These are phyloP conservation scores for Hippasteria phrygiana DNA, from an alignment of 53 echinoderm and acorn worm species.

Conservation along the genomic window DNA sequence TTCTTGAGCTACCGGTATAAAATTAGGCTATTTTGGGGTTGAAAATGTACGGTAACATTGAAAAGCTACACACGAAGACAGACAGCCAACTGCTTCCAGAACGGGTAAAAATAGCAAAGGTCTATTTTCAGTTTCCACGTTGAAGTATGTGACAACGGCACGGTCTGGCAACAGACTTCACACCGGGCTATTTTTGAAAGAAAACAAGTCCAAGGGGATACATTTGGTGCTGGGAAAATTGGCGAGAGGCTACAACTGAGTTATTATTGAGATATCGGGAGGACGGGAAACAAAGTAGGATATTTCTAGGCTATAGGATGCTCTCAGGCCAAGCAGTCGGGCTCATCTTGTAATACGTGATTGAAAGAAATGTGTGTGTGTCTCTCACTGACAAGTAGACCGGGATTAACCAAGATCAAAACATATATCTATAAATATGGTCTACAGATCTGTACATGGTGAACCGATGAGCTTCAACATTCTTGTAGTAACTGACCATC, in stretches of 20 bases:
- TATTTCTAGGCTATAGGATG: conserved; percentile 34
- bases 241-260: not conserved
- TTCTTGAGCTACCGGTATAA: not conserved
- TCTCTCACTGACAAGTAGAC: too few relatives aligned
- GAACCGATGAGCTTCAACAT: too few relatives aligned
- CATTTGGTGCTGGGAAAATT: not conserved
- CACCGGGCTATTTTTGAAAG: conserved; percentile 10
- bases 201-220: not conserved
- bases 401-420: too few relatives aligned
- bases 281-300: not conserved
- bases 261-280: conserved; percentile 1
- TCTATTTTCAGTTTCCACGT: conserved; percentile 14
- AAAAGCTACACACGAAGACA: not conserved
- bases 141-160: not conserved
- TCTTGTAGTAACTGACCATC: too few relatives aligned
- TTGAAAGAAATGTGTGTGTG: too few relatives aligned
- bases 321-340: not conserved
- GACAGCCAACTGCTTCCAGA: not conserved
- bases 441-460: too few relatives aligned
- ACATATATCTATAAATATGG: too few relatives aligned
- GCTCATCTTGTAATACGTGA: too few relatives aligned
- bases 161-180: not conserved
- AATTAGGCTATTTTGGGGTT: not conserved
- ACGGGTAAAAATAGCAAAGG: not conserved
- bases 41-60: not conserved